Percentiles rank a stretch among this genome's conserved stretches.
Evolutionary conservation across 35 echinoderm and acorn worm genomes (phyloP).

Genomic region (Anneissia japonica): DNA sequence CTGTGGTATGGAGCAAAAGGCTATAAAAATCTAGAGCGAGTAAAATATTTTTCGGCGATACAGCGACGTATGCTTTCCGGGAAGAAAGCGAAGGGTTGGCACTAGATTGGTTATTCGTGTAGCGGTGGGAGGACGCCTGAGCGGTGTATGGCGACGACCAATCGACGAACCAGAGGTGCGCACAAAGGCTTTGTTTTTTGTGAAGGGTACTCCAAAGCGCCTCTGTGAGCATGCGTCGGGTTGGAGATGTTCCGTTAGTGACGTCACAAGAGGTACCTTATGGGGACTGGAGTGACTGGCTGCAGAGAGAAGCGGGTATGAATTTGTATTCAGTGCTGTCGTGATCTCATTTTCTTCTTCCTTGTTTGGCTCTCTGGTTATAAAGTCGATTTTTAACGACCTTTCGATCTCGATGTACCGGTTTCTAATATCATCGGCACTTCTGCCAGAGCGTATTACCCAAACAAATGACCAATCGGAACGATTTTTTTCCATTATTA

Average conservation of each 20-base stretch:
- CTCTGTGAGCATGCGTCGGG: neutral
- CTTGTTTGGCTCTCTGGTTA: neutral
- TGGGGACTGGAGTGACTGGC: neutral
- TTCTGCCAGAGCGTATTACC: neutral
- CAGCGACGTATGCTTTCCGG: neutral
- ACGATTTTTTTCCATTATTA: neutral
- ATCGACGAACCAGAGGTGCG: neutral
- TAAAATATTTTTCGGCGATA: neutral
- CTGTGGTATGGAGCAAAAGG: neutral
- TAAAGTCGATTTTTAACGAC: neutral
- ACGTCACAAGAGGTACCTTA: neutral
- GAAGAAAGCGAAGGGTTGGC: neutral
- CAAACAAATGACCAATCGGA: neutral
- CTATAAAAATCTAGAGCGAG: neutral
- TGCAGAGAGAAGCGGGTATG: neutral
- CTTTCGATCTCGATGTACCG: neutral
- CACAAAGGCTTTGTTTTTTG: neutral
- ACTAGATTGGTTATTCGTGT: neutral
- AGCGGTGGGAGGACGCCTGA: neutral
- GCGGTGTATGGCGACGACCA: neutral
- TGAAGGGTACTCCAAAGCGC: conserved; percentile 1
- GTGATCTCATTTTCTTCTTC: neutral
- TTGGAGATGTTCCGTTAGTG: neutral
- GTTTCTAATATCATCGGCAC: neutral
- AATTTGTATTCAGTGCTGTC: neutral